Evolutionary conservation across 2,113 vertebrate genomes (phyloP), one percentile per base, ranked within the genome.

Genomic region (Dicentrarchus labrax): DNA sequence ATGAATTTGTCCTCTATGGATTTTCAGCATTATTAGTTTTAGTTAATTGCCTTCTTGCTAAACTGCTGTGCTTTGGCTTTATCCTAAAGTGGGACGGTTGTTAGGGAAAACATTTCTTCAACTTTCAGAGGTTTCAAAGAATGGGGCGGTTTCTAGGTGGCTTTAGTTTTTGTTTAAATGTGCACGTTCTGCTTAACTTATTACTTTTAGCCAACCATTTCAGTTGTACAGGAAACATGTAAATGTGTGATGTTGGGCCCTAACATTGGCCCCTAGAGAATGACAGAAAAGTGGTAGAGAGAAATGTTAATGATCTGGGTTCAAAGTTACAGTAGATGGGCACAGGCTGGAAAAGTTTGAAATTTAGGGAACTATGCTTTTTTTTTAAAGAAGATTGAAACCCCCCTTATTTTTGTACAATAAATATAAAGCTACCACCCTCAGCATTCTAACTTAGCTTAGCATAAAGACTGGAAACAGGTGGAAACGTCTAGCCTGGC

Each of bases 11-110:
- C 21, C 4, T 71, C 19, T 0, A 1, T 38, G 54, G 70, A 39
- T 70, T 76, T 19, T 76, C 50, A 62, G 60, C 85, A 76, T 73
- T 56, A 82, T 82, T 76, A 75, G 66, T 72, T 77, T 83, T n/a
- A 72, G 15, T 80, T 83, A 0, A 0, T 57, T 70, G n/a, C 4
- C 2, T 70, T 48, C 47, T 66, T 38, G 15, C 19, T 82, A 53
- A 82, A 76, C 79, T 76, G 67, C 54, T 68, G 0, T 24, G 47
- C 8, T 67, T 54, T 50, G 53, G 60, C 15, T 56, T 80, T 43
- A 54, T 6, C 16, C 45, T 60, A 8, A 61, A 41, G 36, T 36
- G 22, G 36, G 22, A 21, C 12, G 43, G 61, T 61, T 53, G 62
- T 68, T 10, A 5, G 8, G 47, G 47, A 39, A 6, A 57, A 19